Evolutionary conservation across 2,797 vertebrate genomes (phyloP).

Genomic region (Sebastes wilsoni): DNA sequence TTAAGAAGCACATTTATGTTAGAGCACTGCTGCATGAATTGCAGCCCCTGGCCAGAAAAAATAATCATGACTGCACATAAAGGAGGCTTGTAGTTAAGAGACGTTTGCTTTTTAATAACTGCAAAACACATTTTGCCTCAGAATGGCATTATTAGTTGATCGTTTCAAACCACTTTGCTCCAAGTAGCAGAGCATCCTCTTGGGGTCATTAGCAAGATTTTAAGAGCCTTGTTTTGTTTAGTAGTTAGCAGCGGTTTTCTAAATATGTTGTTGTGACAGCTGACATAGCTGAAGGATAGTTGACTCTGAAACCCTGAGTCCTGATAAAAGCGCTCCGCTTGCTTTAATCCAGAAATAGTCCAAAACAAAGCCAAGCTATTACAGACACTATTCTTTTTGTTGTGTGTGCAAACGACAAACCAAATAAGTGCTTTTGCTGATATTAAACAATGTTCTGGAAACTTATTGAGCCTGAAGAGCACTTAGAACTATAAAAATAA

Average conservation of each 20-base stretch:
- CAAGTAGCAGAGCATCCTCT: conserved; percentile 30
- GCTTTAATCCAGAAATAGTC: conserved; percentile 73
- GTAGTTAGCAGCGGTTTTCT: conserved; percentile 50
- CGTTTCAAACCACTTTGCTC: conserved; percentile 41
- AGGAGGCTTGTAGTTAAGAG: conserved; percentile 5
- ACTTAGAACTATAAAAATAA: conserved; percentile 5
- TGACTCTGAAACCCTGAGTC: conserved; percentile 43
- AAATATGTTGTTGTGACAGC: conserved; percentile 60
- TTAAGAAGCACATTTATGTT: conserved; percentile 1
- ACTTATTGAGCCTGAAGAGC: conserved; percentile 12
- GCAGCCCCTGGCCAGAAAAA: conserved; percentile 27
- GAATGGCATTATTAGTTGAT: conserved; percentile 39
- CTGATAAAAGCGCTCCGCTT: conserved; percentile 51
- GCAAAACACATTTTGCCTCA: conserved; percentile 40
- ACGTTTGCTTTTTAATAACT: conserved; percentile 28
- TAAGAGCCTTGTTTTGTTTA: conserved; percentile 46
- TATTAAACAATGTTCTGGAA: conserved; percentile 14
- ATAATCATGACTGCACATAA: conserved; percentile 20
- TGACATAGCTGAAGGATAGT: conserved; percentile 57
- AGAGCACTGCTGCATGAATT: conserved; percentile 14
- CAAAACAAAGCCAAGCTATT: conserved; percentile 38
- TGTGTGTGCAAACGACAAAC: conserved; percentile 24
- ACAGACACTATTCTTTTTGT: conserved; percentile 22
- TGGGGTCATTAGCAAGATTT: conserved; percentile 39
- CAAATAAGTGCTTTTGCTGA: conserved; percentile 20